Base-by-base conservation (phyloP, 2,113 vertebrate genomes). In the Capreolus pygargus region DNA sequence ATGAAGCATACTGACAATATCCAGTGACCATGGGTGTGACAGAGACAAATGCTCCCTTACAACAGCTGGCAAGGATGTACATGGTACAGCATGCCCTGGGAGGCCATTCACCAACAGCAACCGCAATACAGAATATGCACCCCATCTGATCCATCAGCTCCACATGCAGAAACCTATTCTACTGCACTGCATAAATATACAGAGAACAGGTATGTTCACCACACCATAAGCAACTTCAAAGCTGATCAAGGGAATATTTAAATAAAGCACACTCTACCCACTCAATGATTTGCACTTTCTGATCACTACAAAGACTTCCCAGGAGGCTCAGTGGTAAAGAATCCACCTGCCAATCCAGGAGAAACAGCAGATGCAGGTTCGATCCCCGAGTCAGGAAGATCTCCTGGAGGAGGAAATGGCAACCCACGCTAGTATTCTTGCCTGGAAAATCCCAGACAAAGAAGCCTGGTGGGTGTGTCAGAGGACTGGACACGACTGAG, bases 71-170 rank as follows among this genome's bases (percentile, higher is more conserved):
- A 30, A 13, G 30, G 28, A 13, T 4, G 13, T 5, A 12, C 60
- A 36, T 1, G 5, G 25, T 4, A 4, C 36, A n/a, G 54, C 12
- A 6, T 3, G 47, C 6, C 16, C 9, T 5, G 55, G 27, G 36
- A 14, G 17, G 36, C 55, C 6, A 54, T 4, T 28, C 7, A 39
- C 25, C 43, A 76, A 1, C 5, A 30, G 0, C 11, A 23, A n/a
- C n/a, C 13, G 28, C 78, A 64, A 39, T 3, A 16, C 5, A 45
- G 52, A 30, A 39, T 1, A 15, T 3, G 2, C 15, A n/a, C 19
- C 52, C 4, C 67, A 25, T 55, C 21, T 39, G 17, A 23, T 5
- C 81, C 12, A 4, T 52, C 36, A 17, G 27, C 6, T 39, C 64
- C 30, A 47, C 9, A 6, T 16, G 19, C 17, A 52, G 60, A n/a